Percentiles rank a stretch among this genome's conserved stretches.
Conservation (phyloP, 2,113 vertebrate species). For the Microcebus jonahi region DNA sequence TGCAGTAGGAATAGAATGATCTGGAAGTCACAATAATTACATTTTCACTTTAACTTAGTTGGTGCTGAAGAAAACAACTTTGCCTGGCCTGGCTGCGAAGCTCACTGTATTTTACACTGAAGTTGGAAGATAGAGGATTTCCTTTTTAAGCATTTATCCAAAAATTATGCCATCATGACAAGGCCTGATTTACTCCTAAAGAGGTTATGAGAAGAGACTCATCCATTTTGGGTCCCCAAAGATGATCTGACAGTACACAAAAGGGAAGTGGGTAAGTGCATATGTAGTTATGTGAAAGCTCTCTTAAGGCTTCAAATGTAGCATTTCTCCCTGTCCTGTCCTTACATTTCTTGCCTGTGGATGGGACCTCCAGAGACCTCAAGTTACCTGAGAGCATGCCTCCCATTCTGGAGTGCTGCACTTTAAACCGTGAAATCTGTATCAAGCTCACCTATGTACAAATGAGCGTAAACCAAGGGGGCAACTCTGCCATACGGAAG, state of each 20-base stretch:
- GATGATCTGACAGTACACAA: neutral
- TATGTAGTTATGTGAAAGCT: neutral
- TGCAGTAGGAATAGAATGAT: conserved; percentile 59
- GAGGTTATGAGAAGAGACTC: neutral
- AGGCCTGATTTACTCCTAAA: conserved; percentile 6
- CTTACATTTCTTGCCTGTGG: neutral
- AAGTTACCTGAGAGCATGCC: neutral
- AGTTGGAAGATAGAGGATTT: conserved; percentile 48
- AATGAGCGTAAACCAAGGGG: neutral
- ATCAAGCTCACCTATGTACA: neutral
- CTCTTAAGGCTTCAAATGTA: neutral
- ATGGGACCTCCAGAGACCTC: neutral
- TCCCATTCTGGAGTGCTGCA: neutral
- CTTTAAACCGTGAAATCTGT: neutral
- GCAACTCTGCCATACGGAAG: neutral
- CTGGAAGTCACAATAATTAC: conserved; percentile 73
- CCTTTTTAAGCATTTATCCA: conserved; percentile 50
- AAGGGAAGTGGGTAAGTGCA: neutral
- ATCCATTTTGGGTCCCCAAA: neutral
- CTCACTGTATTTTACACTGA: conserved; percentile 44
- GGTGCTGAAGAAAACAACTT: conserved; percentile 68
- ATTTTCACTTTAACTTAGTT: conserved; percentile 69
- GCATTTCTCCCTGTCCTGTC: neutral
- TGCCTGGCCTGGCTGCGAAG: conserved; percentile 48
- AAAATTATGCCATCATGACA: conserved; percentile 2